Evolutionary conservation across 2,888 invertebrate species (phyloP).

Genomic region (Helobdella robusta): DNA sequence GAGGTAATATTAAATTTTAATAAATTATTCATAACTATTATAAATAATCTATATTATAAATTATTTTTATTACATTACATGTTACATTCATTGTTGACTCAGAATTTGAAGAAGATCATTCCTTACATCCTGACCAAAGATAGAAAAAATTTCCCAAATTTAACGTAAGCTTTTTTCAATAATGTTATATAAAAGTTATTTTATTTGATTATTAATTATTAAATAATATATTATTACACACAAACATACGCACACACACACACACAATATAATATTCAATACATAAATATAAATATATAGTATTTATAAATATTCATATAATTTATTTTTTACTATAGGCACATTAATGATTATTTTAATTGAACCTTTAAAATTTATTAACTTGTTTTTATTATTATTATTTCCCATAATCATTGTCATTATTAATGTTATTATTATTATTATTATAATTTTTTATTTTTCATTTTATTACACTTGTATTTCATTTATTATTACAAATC

Average conservation of each 20-base stretch:
- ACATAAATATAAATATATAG: too few relatives aligned
- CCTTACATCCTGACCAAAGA: constrained; percentile 49
- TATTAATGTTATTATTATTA: too few relatives aligned
- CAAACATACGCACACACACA: too few relatives aligned
- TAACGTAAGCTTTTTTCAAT: constrained; percentile 40
- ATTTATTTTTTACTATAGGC: too few relatives aligned
- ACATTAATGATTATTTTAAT: too few relatives aligned
- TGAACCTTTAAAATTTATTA: background rate
- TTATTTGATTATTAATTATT: constrained; percentile 14
- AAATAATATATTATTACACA: too few relatives aligned
- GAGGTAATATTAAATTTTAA: too few relatives aligned
- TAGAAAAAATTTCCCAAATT: constrained; percentile 43
- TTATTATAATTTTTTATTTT: too few relatives aligned
- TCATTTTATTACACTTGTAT: constrained; percentile 18
- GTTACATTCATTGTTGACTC: constrained; percentile 29
- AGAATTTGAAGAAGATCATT: constrained; percentile 50
- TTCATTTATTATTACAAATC: constrained; percentile 25
- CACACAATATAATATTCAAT: too few relatives aligned
- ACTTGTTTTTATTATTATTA: background rate
- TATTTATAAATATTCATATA: too few relatives aligned
- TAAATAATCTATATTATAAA: background rate
- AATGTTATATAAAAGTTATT: background rate
- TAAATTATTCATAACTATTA: background rate
- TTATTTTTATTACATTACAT: background rate
- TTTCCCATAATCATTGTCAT: too few relatives aligned